phyloP scores from a whole-genome alignment of 37 sponge, comb jelly and placozoan species.

The Eunapius fragilis region DNA sequence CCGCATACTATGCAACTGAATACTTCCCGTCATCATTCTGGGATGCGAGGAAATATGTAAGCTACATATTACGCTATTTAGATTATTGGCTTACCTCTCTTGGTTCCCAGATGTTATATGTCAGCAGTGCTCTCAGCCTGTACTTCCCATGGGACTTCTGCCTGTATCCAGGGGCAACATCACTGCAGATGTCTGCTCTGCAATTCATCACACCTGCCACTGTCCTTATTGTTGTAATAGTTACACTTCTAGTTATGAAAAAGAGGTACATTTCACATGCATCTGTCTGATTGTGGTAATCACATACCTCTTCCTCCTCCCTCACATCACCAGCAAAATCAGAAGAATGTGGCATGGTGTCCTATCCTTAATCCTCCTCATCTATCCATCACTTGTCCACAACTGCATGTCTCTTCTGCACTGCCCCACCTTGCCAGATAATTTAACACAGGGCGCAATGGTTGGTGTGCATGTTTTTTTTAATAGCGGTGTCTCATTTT shows the following conservation, averaged over 20 bases:
- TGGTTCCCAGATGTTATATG: constrained; percentile 43
- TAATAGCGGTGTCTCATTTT: neutral
- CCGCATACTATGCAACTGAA: constrained; percentile 45
- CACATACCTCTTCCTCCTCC: neutral
- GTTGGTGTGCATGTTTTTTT: neutral
- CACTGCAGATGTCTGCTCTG: constrained; percentile 24
- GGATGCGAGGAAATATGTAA: constrained; percentile 59
- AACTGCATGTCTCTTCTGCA: constrained; percentile 57
- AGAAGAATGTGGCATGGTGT: constrained; percentile 45
- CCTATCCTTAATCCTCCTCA: constrained; percentile 46
- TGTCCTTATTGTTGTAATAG: no score
- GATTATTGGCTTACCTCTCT: neutral
- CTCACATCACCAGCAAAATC: neutral
- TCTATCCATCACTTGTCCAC: constrained; percentile 60
- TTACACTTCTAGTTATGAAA: constrained; percentile 3
- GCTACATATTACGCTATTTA: no score
- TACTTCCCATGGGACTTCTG: constrained; percentile 80
- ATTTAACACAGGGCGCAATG: neutral
- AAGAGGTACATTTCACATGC: neutral
- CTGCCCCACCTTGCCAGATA: constrained; percentile 6
- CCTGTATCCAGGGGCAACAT: constrained; percentile 29
- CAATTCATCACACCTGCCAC: constrained; percentile 41
- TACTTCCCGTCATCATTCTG: constrained; percentile 58
- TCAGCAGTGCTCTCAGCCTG: constrained; percentile 47
- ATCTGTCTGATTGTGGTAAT: neutral